Percentiles rank a stretch among this genome's conserved stretches.
Conservation (phyloP, 2,888 invertebrate species). For the Empis livida region DNA sequence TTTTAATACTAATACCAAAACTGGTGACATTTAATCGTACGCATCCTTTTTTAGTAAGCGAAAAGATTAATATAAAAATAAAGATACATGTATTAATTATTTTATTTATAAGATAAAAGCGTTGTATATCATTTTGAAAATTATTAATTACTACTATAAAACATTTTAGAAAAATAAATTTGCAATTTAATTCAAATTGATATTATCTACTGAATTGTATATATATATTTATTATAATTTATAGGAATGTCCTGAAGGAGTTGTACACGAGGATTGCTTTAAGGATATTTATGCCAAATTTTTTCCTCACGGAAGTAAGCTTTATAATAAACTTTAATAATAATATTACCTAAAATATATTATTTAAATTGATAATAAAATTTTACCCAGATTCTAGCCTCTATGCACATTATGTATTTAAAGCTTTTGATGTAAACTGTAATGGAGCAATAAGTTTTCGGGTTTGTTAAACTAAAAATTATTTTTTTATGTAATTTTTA, state of each 20-base stretch:
- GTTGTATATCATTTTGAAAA: too few species aligned
- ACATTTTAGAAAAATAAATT: too few species aligned
- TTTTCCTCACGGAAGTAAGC: slow-evolving; percentile 97
- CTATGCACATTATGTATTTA: slow-evolving; percentile 98
- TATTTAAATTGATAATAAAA: background rate
- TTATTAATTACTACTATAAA: too few species aligned
- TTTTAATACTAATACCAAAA: too few species aligned
- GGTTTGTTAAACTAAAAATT: slow-evolving; percentile 46
- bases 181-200: too few species aligned
- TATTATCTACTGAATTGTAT: too few species aligned
- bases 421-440: slow-evolving; percentile 95
- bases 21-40: too few species aligned
- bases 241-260: slow-evolving; percentile 95
- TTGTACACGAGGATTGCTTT: slow-evolving; percentile 93
- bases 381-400: slow-evolving; percentile 73
- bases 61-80: too few species aligned
- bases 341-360: background rate
- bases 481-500: background rate
- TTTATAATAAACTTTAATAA: slow-evolving; percentile 5
- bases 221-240: slow-evolving; percentile 29
- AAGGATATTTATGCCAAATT: slow-evolving; percentile 97
- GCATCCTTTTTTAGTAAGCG: too few species aligned
- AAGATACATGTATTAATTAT: too few species aligned
- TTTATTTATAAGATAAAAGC: too few species aligned
- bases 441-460: slow-evolving; percentile 95